phyloP scores from a whole-genome alignment of 2,797 vertebrate species.

The Crocodylus rhombifer region DNA sequence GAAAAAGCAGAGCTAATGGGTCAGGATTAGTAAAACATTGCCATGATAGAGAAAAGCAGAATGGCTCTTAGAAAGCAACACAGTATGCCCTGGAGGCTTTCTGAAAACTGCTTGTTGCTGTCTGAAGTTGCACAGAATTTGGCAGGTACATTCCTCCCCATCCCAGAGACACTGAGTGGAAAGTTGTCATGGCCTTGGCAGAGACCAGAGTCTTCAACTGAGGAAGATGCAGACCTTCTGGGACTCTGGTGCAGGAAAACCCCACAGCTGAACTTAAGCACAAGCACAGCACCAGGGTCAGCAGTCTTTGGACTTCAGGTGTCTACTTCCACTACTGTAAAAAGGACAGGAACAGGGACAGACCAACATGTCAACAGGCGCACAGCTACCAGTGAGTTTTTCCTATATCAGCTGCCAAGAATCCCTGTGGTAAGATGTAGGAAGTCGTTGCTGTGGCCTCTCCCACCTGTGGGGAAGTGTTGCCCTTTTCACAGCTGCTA shows the following conservation, averaged over 20 bases:
- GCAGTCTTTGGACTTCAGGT: not conserved
- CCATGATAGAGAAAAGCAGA: not conserved
- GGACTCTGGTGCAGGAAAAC: not conserved
- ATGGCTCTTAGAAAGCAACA: not conserved
- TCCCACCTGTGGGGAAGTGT: not conserved
- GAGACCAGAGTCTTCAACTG: not conserved
- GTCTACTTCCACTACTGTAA: not conserved
- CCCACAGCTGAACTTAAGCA: not conserved
- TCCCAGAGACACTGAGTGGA: not conserved
- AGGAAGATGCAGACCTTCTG: not conserved
- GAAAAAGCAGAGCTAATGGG: not conserved
- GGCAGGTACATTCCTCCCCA: not conserved
- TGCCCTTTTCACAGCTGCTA: slow-evolving; percentile 25
- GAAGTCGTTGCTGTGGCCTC: slow-evolving; percentile 19
- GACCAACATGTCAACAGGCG: not conserved
- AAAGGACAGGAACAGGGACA: not conserved
- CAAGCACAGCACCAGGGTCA: not conserved
- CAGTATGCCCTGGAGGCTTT: not conserved
- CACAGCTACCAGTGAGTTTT: not conserved
- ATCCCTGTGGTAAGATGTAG: not conserved
- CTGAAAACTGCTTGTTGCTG: not conserved
- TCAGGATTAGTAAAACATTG: not conserved
- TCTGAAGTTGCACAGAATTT: not conserved
- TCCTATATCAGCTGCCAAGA: not conserved
- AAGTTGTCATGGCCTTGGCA: not conserved